Conservation (phyloP, 2,113 vertebrate species). For the Gobius niger region DNA sequence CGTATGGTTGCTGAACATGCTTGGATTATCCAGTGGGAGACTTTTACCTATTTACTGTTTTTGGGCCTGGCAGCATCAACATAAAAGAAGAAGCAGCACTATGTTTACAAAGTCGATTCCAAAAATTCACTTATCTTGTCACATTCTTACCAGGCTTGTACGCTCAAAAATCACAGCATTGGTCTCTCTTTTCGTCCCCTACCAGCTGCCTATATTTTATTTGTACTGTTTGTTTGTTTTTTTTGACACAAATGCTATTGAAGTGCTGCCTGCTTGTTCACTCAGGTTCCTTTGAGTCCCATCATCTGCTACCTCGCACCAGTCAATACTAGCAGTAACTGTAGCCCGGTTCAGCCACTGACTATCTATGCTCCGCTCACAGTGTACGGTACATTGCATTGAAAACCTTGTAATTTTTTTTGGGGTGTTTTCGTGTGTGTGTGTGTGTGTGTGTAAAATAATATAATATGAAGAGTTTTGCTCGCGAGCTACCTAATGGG, state of each 20-base stretch:
- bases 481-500: constrained; percentile 1
- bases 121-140: too few species aligned
- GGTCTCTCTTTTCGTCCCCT: not conserved
- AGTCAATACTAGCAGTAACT: constrained; percentile 24
- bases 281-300: constrained; percentile 47
- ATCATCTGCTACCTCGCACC: constrained; percentile 60
- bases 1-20: too few species aligned
- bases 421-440: too few species aligned
- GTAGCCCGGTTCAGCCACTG: constrained; percentile 11
- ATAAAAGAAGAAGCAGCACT: too few species aligned
- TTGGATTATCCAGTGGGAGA: too few species aligned
- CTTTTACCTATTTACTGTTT: too few species aligned
- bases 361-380: constrained; percentile 17
- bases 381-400: constrained; percentile 19
- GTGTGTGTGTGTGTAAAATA: not conserved
- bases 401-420: constrained; percentile 5
- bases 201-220: not conserved
- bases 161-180: not conserved
- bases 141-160: too few species aligned
- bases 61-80: too few species aligned
- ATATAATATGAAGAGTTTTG: constrained; percentile 17
- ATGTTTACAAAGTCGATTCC: too few species aligned
- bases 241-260: constrained; percentile 54
- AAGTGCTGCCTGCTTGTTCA: constrained; percentile 54
- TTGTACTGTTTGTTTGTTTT: constrained; percentile 42